These are phyloP conservation scores for Eubasilissa regina DNA, from an alignment of 1,140 invertebrate species.

Conservation along the genomic window DNA sequence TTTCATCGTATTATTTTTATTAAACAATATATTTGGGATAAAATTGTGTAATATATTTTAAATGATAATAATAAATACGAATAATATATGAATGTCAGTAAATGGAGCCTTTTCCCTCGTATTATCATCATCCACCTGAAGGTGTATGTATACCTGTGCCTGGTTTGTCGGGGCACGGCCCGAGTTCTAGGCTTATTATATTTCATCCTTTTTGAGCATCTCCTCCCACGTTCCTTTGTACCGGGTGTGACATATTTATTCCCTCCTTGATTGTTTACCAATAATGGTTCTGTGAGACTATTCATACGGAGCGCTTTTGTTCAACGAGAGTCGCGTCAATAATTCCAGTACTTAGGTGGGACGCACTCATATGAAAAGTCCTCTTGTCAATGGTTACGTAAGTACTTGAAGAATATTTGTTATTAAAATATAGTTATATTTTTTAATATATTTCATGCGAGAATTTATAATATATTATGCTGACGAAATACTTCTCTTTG, in stretches of 20 bases:
- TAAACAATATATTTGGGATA: too few species aligned
- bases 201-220: slow-evolving; percentile 9
- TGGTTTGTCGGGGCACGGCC: neutral
- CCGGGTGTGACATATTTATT: slow-evolving; percentile 53
- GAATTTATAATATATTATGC: too few species aligned
- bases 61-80: too few species aligned
- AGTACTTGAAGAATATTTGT: neutral
- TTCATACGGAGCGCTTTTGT: slow-evolving; percentile 19
- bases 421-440: neutral
- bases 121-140: too few species aligned
- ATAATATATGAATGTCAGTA: too few species aligned
- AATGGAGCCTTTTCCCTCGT: too few species aligned
- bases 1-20: too few species aligned
- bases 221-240: slow-evolving; percentile 18
- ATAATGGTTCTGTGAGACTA: slow-evolving; percentile 23
- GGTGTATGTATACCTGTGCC: slow-evolving; percentile 14
- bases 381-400: neutral
- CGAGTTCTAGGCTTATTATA: slow-evolving; percentile 25
- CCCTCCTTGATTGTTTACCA: slow-evolving; percentile 35
- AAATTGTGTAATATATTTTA: too few species aligned
- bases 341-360: too few species aligned
- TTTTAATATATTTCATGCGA: neutral
- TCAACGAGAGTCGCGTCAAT: neutral
- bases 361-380: too few species aligned
- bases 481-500: too few species aligned